phyloP scores from a whole-genome alignment of 2,888 invertebrate genomes.

The Imbricaverruca yamaguchii region DNA sequence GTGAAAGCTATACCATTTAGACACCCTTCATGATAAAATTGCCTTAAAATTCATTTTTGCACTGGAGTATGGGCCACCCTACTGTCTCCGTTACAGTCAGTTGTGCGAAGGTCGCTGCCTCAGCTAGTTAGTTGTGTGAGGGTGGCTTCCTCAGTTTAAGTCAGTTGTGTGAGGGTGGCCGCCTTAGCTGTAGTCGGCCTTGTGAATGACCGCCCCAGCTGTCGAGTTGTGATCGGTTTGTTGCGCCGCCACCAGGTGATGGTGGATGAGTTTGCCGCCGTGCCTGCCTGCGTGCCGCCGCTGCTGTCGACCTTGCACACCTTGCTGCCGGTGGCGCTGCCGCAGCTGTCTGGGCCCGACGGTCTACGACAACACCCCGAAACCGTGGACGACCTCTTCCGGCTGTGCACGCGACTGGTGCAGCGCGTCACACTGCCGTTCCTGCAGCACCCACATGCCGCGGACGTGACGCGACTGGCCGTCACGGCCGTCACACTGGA shows the following conservation, averaged over 20 bases:
- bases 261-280: slow-evolving; percentile 78
- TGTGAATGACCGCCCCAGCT: too few species aligned
- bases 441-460: slow-evolving; percentile 64
- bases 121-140: too few species aligned
- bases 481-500: slow-evolving; percentile 73
- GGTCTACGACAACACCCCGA: slow-evolving; percentile 90
- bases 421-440: slow-evolving; percentile 78
- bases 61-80: too few species aligned
- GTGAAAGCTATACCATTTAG: too few species aligned
- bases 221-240: too few species aligned
- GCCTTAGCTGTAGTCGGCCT: too few species aligned
- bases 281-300: slow-evolving; percentile 62
- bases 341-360: slow-evolving; percentile 63
- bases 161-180: too few species aligned
- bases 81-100: too few species aligned
- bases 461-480: slow-evolving; percentile 72
- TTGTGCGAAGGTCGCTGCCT: too few species aligned
- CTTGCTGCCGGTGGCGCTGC: slow-evolving; percentile 66
- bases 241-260: slow-evolving; percentile 57
- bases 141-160: too few species aligned
- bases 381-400: slow-evolving; percentile 94
- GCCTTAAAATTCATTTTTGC: too few species aligned
- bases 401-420: slow-evolving; percentile 72
- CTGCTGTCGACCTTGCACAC: slow-evolving; percentile 78
- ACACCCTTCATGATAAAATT: too few species aligned